A percentile compares a stretch with the other conserved stretches of the same genome.
Conservation (phyloP, 2,888 invertebrate genomes). For the Fissipunctia ypsillon region DNA sequence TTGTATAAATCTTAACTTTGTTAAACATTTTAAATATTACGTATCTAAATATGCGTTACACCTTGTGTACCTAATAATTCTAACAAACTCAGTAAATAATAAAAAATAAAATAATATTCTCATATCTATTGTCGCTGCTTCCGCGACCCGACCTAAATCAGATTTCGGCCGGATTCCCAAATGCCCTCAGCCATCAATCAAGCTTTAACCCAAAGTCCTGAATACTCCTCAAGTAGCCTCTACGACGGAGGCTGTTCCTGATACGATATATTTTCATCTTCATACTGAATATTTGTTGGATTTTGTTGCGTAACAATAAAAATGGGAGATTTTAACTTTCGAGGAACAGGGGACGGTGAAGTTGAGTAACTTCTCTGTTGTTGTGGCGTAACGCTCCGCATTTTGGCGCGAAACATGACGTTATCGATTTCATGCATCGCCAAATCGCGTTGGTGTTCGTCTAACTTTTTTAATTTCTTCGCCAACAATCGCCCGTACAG, state of each 20-base stretch:
- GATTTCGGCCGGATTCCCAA: slow-evolving; percentile 19
- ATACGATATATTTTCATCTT: slow-evolving; percentile 79
- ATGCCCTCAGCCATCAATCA: slow-evolving; percentile 7
- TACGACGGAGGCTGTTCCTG: slow-evolving; percentile 71
- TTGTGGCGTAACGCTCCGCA: slow-evolving; percentile 72
- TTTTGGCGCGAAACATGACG: slow-evolving; percentile 85
- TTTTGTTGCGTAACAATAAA: slow-evolving; percentile 79
- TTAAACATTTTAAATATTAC: slow-evolving; percentile 6
- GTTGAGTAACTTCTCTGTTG: slow-evolving; percentile 72
- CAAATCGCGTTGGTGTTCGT: slow-evolving; percentile 84
- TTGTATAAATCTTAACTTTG: slow-evolving; percentile 34
- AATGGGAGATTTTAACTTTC: slow-evolving; percentile 80
- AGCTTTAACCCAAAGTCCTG: slow-evolving; percentile 32
- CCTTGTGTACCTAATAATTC: slow-evolving; percentile 22
- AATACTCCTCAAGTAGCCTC: background rate
- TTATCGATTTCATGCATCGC: slow-evolving; percentile 88
- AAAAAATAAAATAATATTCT: slow-evolving; percentile 19
- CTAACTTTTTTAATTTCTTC: slow-evolving; percentile 84
- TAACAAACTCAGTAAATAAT: background rate
- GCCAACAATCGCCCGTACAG: slow-evolving; percentile 84
- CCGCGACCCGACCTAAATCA: slow-evolving; percentile 12
- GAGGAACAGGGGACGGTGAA: slow-evolving; percentile 74
- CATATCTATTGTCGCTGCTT: background rate
- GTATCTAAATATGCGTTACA: slow-evolving; percentile 22
- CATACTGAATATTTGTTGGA: slow-evolving; percentile 72